phyloP scores from a whole-genome alignment of 2,797 vertebrate species.

The Chiloscyllium punctatum region DNA sequence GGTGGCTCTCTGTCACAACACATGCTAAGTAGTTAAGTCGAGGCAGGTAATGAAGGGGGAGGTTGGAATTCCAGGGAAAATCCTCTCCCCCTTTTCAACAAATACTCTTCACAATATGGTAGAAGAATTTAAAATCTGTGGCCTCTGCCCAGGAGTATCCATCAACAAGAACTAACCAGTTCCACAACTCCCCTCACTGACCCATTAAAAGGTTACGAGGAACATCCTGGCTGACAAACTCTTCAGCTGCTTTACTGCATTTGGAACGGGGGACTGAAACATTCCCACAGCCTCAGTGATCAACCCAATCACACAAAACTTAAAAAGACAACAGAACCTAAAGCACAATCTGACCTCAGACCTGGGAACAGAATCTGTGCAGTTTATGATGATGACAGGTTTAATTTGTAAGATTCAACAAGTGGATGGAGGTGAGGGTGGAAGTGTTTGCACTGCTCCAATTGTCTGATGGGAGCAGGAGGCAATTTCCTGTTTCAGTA shows the following conservation, averaged over 20 bases:
- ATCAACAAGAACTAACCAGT: background rate
- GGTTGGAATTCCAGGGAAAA: background rate
- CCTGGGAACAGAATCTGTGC: background rate
- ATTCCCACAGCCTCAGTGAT: background rate
- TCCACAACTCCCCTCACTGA: background rate
- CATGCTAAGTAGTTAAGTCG: background rate
- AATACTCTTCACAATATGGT: background rate
- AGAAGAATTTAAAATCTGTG: too few species aligned
- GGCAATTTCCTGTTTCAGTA: constrained; percentile 61
- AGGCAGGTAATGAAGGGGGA: background rate
- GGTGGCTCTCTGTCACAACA: background rate
- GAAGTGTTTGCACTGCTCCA: background rate
- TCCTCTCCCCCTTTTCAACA: background rate
- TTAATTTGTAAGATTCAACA: background rate
- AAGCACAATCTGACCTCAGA: background rate
- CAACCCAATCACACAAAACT: background rate
- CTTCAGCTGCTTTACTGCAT: background rate
- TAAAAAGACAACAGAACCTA: background rate
- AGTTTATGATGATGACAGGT: background rate
- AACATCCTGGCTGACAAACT: background rate
- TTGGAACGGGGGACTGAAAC: too few species aligned
- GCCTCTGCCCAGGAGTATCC: background rate
- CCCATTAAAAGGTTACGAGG: background rate
- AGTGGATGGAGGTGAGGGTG: background rate
- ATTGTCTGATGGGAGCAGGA: background rate